Conservation (phyloP, 2,113 vertebrate species). For the Gymnarchus niloticus region DNA sequence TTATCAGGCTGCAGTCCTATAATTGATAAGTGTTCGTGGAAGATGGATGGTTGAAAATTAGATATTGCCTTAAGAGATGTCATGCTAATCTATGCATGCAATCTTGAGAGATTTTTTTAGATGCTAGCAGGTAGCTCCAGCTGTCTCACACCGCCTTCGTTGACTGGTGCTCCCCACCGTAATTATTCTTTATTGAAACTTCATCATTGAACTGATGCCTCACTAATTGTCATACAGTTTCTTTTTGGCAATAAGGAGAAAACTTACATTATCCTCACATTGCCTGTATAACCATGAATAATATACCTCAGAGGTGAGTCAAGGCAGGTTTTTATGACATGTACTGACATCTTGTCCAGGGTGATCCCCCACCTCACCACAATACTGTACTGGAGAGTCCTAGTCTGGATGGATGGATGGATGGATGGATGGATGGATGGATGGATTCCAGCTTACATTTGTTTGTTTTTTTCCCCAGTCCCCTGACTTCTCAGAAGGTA, state of each 20-base stretch:
- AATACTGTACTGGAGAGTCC: neutral
- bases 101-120: neutral
- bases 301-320: neutral
- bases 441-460: too few relatives aligned
- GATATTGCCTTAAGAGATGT: neutral
- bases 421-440: neutral
- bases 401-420: neutral
- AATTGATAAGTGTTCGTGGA: neutral
- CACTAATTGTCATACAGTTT: neutral
- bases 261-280: slow-evolving; percentile 3
- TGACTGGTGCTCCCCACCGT: neutral
- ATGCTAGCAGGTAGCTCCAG: neutral
- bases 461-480: neutral
- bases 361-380: neutral
- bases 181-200: neutral
- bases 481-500: neutral
- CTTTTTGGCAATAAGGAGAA: neutral
- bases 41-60: neutral
- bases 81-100: too few relatives aligned
- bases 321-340: neutral
- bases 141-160: neutral
- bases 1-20: neutral
- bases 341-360: neutral
- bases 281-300: neutral
- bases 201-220: neutral